Base-by-base conservation (phyloP, 2,888 invertebrate species). In the Sthenelais limicola region DNA sequence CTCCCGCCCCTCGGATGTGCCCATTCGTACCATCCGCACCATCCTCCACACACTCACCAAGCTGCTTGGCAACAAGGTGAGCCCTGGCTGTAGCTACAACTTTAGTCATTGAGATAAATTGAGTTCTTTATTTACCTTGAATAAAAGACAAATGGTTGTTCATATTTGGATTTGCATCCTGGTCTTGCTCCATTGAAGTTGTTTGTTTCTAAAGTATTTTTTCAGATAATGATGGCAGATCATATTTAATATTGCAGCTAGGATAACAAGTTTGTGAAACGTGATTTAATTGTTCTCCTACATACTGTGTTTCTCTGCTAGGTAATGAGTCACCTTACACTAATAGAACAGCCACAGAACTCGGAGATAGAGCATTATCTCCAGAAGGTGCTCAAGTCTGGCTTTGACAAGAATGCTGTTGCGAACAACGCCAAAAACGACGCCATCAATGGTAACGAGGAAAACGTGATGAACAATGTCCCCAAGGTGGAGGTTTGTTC, bases 41-140 rank as follows among this genome's bases (percentile, higher is more conserved):
- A 91, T 98, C 78, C 91, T 98, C 71, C 96, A 97, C 88, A 93
- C 95, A 70, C 92, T 96, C 90, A 94, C 94, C 73, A 94, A 95
- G 89, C 92, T 94, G 79, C 94, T 95, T 86, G 96, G 96, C 3
- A 91, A 92, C 72, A 91, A 92, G 69, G 86, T 86, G 24, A n/a
- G n/a, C n/a, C n/a, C n/a, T n/a, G n/a, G n/a, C n/a, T n/a, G n/a
- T n/a, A n/a, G n/a, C n/a, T n/a, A n/a, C n/a, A n/a, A n/a, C n/a
- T n/a, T n/a, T n/a, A n/a, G n/a, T n/a, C n/a, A n/a, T n/a, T n/a
- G n/a, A n/a, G n/a, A n/a, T n/a, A n/a, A n/a, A n/a, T n/a, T n/a
- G n/a, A n/a, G n/a, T n/a, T n/a, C n/a, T n/a, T n/a, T n/a, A n/a
- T n/a, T n/a, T n/a, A n/a, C n/a, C n/a, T n/a, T n/a, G n/a, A n/a